Evolutionary conservation across 2,888 invertebrate species (phyloP), one percentile per base, ranked within the genome.

Genomic region (Pristionchus maxplancki): DNA sequence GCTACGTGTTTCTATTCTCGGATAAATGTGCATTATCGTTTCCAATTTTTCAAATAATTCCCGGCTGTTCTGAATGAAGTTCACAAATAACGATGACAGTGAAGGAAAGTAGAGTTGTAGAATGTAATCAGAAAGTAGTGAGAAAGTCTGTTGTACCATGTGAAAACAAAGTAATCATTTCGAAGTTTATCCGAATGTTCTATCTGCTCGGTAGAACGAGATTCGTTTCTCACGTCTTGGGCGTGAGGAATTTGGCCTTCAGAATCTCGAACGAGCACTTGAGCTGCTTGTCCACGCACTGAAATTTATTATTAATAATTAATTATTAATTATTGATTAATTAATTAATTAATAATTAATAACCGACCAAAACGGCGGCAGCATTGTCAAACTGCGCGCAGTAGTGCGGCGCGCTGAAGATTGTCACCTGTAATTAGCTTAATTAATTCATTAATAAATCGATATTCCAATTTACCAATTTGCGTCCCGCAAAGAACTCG

Each of bases 371-470:
- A 13, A 90, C 87, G 8, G 91, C 91, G 15, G 90, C 90, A 20
- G 88, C 82, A 64, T 91, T 91, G 67, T 89, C 89, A 86, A 91
- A 91, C 31, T 81, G 71, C n/a, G 90, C 91, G 71, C 90, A 91
- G 81, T 92, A 92, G 85, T 92, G 91, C 9, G 92, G 92, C 20
- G 92, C 92, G 13, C 91, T 90, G 88, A 92, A 91, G 40, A 92
- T 87, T 13, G 92, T 92, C 85, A 90, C 89, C 64, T 92, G 83
- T 31, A 85, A 74, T 37, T 44, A 37, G 13, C 67, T 40, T n/a
- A 34, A 89, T 62, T 31, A 84, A 58, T 62, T 53, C 50, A 40
- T 50, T 5, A 34, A 87, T 28, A 15, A n/a, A 8, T 81, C 2
- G 44, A n/a, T 28, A n/a, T 31, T 28, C 15, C 4, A 58, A 71